phyloP scores from a whole-genome alignment of 2,888 invertebrate genomes.

The Pterostichus madidus region DNA sequence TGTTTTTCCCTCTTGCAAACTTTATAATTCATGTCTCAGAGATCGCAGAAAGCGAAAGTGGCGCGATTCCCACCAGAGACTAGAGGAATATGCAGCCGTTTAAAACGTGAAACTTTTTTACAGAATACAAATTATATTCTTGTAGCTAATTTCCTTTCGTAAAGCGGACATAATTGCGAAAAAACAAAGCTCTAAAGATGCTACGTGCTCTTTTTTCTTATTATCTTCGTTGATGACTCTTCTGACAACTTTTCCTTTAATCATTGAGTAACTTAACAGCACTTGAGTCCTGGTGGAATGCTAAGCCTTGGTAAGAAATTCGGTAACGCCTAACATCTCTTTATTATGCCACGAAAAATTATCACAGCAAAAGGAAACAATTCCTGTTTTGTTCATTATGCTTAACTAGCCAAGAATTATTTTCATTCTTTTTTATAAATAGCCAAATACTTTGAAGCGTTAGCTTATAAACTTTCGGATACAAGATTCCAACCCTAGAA shows the following conservation, averaged over 20 bases:
- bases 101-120: slow-evolving; percentile 36
- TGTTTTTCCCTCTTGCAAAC: neutral
- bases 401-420: no score
- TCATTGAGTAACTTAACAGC: slow-evolving; percentile 58
- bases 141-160: slow-evolving; percentile 49
- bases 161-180: slow-evolving; percentile 53
- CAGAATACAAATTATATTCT: slow-evolving; percentile 57
- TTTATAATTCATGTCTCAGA: neutral
- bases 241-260: slow-evolving; percentile 62
- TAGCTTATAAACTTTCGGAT: no score
- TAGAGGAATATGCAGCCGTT: neutral
- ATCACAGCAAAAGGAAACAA: neutral
- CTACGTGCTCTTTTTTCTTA: slow-evolving; percentile 52
- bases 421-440: no score
- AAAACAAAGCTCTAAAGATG: slow-evolving; percentile 57
- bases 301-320: neutral
- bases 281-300: slow-evolving; percentile 24
- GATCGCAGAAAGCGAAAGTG: slow-evolving; percentile 3
- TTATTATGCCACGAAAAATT: slow-evolving; percentile 7
- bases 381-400: no score
- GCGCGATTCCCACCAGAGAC: neutral
- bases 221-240: slow-evolving; percentile 45
- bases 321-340: slow-evolving; percentile 6
- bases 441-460: no score
- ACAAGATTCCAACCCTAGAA: no score